Evolutionary conservation across 23 tunicate species (phyloP).

Genomic region (Styela clava): DNA sequence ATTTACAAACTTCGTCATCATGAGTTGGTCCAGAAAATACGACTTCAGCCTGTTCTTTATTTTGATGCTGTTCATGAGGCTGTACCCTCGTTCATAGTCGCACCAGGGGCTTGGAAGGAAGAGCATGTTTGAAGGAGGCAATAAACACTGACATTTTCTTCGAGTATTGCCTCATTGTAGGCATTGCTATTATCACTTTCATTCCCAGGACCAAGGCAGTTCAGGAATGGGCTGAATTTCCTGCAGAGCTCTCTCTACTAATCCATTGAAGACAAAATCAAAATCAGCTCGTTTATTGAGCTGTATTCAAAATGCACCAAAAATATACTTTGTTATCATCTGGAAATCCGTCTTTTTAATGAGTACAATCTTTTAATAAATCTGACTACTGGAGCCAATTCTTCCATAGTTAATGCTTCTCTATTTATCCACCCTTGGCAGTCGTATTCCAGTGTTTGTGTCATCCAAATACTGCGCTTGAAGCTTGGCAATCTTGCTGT

Average conservation of each 20-base stretch:
- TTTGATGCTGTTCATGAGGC: conserved; percentile 33
- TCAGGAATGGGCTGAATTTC: conserved; percentile 36
- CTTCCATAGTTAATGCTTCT: background rate
- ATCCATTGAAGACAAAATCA: conserved; percentile 34
- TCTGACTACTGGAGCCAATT: background rate
- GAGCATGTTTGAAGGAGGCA: conserved; percentile 39
- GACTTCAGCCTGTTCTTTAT: conserved; percentile 37
- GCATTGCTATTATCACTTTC: conserved; percentile 36
- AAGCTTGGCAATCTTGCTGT: conserved; percentile 26
- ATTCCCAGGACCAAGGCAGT: conserved; percentile 34
- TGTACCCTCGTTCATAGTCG: conserved; percentile 22
- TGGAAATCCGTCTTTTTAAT: background rate
- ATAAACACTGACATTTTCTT: conserved; percentile 18
- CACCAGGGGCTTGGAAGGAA: conserved; percentile 30
- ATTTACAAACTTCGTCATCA: conserved; percentile 21
- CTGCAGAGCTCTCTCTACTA: conserved; percentile 21
- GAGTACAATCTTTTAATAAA: background rate
- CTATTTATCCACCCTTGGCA: background rate
- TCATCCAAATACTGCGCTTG: background rate
- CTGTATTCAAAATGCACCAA: background rate
- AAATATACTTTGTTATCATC: background rate
- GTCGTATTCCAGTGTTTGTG: background rate
- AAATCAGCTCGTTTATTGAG: conserved; percentile 23
- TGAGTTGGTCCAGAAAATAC: conserved; percentile 36
- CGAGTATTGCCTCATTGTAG: conserved; percentile 26